Base-by-base conservation (phyloP, 2,797 vertebrate genomes). In the Danio choprae region DNA sequence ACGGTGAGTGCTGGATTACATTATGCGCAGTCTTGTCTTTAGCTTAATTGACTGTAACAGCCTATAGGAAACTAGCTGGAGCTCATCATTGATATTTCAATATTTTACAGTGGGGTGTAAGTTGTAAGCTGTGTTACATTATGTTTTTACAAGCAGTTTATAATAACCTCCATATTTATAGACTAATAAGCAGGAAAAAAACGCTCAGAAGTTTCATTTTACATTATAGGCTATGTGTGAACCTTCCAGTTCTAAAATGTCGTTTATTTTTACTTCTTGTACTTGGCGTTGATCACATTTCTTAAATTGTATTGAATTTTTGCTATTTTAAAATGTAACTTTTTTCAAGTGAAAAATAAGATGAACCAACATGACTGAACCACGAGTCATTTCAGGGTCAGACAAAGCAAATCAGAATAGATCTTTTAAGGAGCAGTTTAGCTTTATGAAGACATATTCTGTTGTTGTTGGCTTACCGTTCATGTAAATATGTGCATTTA, bases 1-100 rank as follows among this genome's bases (percentile, higher is more conserved):
- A 72, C 68, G 69, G 77, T 80, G 20, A 64, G 77, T 64, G 18
- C 44, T 58, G 22, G 11, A 0, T 11, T 63, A 55, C 5, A 13
- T 65, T 13, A 12, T 56, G 62, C 51, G 50, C 40, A 44, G 50
- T 43, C 38, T 46, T 67, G 46, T 56, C 74, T 13, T 29, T 16
- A 8, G 65, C n/a, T 48, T 69, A 29, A 29, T 29, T 29, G 29
- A 29, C 29, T 29, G 3, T 29, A 29, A 29, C 3, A 29, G 29
- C 29, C 29, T 29, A 29, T 29, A 29, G 29, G 29, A 58, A 41
- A 16, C 13, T 8, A 16, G 12, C 4, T 38, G 7, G 3, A 60
- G 9, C 48, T 40, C 12, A 70, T 38, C 29, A 29, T 29, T 70
- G 10, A 53, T 29, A 4, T 7, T 7, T 11, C 11, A 13, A 44